Evolutionary conservation across 2,113 vertebrate genomes (phyloP).

Genomic region (Noturus placidus): DNA sequence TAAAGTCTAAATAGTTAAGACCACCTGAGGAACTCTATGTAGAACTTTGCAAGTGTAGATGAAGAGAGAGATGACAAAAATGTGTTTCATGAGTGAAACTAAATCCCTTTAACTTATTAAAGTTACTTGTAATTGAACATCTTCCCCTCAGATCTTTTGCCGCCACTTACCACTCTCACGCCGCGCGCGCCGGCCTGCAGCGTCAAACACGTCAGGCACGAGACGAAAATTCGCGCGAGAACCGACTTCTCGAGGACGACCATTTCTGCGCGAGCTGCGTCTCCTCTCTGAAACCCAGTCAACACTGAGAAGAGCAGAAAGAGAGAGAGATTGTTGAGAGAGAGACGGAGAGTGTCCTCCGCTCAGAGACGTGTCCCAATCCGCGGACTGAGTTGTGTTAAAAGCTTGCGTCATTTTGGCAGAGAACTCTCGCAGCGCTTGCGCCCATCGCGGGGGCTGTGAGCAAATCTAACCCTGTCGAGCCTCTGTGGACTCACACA

Average conservation of each 20-base stretch:
- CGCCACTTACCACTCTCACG: constrained; percentile 12
- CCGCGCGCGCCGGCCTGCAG: constrained; percentile 18
- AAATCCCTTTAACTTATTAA: too few relatives aligned
- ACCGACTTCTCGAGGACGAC: background rate
- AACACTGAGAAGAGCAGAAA: background rate
- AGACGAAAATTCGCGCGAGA: constrained; percentile 6
- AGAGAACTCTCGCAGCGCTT: background rate
- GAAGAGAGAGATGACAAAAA: background rate
- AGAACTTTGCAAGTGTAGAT: background rate
- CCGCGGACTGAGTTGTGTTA: background rate
- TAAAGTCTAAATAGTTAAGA: background rate
- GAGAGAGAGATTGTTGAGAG: background rate
- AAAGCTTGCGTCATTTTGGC: constrained; percentile 34
- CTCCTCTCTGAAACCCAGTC: background rate
- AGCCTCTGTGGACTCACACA: background rate
- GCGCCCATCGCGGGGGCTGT: background rate
- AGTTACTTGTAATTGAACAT: too few relatives aligned
- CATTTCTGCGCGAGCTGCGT: constrained; percentile 10
- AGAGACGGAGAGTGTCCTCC: background rate
- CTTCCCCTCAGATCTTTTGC: background rate
- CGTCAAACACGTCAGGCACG: background rate
- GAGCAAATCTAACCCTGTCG: background rate
- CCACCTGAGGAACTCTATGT: background rate
- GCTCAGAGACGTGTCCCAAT: background rate
- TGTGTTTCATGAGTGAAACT: too few relatives aligned